phyloP scores from a whole-genome alignment of 1,140 invertebrate genomes.

The Oscheius sp. region DNA sequence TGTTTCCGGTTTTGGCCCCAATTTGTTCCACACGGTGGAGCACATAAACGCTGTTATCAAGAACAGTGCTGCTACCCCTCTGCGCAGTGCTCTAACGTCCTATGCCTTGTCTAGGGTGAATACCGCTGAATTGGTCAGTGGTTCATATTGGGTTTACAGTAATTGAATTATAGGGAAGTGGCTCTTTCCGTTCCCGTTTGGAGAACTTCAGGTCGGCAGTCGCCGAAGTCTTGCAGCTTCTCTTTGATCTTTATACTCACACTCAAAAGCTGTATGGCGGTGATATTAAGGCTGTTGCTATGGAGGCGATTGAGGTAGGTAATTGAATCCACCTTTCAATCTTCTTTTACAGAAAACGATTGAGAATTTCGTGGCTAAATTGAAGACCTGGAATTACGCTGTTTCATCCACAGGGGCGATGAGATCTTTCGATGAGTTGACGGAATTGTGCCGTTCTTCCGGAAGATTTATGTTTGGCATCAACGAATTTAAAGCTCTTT shows the following conservation, averaged over 20 bases:
- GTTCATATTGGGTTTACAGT: neutral
- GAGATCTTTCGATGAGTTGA: neutral
- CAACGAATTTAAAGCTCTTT: neutral
- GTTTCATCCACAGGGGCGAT: neutral
- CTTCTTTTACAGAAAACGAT: constrained; percentile 13
- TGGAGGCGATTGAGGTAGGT: constrained; percentile 4
- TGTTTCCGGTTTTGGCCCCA: too few relatives aligned
- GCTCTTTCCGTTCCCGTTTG: neutral
- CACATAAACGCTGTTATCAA: too few relatives aligned
- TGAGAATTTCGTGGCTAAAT: constrained; percentile 2
- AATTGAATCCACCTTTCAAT: neutral
- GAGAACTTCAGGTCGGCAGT: neutral
- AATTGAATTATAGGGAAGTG: neutral
- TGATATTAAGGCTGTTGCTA: neutral
- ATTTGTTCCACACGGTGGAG: too few relatives aligned
- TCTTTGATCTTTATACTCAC: neutral
- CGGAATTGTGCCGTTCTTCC: neutral
- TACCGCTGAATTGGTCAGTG: neutral
- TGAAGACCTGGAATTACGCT: neutral
- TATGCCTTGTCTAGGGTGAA: neutral
- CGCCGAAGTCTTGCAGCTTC: neutral
- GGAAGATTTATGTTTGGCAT: neutral
- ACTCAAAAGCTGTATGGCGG: neutral
- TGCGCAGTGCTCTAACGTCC: neutral
- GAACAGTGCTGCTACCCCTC: too few relatives aligned